Evolutionary conservation across 2,797 vertebrate genomes (phyloP).

Genomic region (Threskiornis aethiopicus): DNA sequence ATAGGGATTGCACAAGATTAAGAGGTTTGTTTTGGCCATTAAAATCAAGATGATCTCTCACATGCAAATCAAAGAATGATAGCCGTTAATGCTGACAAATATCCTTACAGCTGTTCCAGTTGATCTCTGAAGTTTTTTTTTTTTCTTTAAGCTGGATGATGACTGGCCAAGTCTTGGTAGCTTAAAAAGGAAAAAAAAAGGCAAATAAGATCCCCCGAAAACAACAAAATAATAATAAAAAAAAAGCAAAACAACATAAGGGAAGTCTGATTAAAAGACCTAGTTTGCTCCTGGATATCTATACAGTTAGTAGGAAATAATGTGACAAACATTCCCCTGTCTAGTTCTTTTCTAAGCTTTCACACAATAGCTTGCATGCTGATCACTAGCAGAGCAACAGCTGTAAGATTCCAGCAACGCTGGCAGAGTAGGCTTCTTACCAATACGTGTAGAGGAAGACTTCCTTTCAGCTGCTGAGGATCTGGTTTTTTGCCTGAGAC

Average conservation of each 20-base stretch:
- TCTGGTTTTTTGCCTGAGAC: neutral
- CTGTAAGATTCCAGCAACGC: neutral
- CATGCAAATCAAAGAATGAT: neutral
- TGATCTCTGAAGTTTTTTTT: neutral
- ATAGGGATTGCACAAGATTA: neutral
- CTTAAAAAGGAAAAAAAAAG: neutral
- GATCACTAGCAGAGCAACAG: neutral
- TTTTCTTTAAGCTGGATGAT: rapidly evolving
- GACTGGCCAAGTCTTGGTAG: neutral
- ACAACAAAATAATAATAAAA: neutral
- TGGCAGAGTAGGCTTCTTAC: rapidly evolving
- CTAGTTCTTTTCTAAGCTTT: neutral
- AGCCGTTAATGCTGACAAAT: neutral
- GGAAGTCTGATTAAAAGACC: neutral
- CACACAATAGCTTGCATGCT: neutral
- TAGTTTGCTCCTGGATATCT: neutral
- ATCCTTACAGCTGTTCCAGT: neutral
- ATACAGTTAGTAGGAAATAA: neutral
- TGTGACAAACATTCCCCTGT: neutral
- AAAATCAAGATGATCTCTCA: neutral
- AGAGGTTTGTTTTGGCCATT: neutral
- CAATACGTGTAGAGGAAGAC: rapidly evolving
- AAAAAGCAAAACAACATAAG: neutral
- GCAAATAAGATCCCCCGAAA: too few species aligned
- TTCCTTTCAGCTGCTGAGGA: neutral